Evolutionary conservation across 2,113 vertebrate species (phyloP).

Genomic region (Chaetodon auriga): DNA sequence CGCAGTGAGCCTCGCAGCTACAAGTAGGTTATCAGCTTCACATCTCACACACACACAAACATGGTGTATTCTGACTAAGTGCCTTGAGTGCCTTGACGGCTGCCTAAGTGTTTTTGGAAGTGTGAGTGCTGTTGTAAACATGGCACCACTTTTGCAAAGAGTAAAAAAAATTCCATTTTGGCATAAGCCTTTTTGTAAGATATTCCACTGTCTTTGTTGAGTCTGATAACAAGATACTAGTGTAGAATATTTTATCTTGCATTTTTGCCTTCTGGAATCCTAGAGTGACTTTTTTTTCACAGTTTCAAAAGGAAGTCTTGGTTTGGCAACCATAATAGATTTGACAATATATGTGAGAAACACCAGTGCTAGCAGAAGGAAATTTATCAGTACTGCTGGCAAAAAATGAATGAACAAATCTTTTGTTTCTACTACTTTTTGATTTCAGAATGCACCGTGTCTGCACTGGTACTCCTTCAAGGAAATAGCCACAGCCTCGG

Average conservation of each 20-base stretch:
- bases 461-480: no score
- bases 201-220: neutral
- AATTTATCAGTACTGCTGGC: no score
- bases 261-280: neutral
- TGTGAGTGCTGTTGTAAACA: slow-evolving; percentile 8
- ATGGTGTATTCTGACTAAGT: slow-evolving; percentile 3
- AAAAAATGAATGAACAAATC: no score
- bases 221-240: neutral
- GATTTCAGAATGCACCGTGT: no score
- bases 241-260: neutral
- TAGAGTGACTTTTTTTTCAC: neutral
- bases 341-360: no score
- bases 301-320: neutral
- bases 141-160: neutral
- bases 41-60: slow-evolving; percentile 7
- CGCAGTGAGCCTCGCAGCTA: neutral
- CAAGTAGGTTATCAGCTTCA: slow-evolving; percentile 13
- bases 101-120: neutral
- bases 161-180: slow-evolving; percentile 3
- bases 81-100: neutral
- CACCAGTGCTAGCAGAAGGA: no score
- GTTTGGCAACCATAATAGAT: neutral
- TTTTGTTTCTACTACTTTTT: no score
- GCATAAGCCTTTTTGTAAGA: neutral
- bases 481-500: no score